These are phyloP conservation scores for Ceriagrion tenellum DNA, from an alignment of 2,888 invertebrate genomes.

Conservation along the genomic window DNA sequence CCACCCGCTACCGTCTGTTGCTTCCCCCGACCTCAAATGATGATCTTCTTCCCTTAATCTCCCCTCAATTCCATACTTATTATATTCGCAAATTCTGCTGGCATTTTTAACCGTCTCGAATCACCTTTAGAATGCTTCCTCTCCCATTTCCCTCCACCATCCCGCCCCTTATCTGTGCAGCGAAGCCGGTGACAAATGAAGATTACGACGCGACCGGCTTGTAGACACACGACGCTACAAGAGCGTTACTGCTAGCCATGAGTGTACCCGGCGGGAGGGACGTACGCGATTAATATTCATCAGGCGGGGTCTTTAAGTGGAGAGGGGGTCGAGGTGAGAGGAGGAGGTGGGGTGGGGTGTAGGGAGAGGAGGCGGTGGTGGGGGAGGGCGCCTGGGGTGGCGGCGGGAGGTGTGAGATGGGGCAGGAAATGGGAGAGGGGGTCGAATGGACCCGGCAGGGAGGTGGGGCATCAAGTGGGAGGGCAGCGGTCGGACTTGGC, in stretches of 20 bases:
- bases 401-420: background rate
- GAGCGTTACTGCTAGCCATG: conserved; percentile 62
- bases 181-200: conserved; percentile 58
- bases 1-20: background rate
- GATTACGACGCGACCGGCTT: conserved; percentile 60
- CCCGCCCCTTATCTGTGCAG: background rate
- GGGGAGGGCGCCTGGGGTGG: background rate
- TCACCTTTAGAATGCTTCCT: background rate
- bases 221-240: conserved; percentile 53
- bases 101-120: background rate
- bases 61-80: background rate
- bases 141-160: background rate
- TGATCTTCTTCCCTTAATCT: background rate
- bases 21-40: background rate
- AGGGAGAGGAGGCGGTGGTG: background rate
- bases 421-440: background rate
- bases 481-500: background rate
- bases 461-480: background rate
- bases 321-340: background rate
- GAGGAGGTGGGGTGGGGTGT: background rate
- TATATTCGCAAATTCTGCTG: background rate
- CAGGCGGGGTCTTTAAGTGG: conserved; percentile 8
- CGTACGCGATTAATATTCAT: conserved; percentile 59
- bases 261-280: conserved; percentile 52
- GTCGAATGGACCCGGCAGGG: background rate